Conservation (phyloP, 2,113 vertebrate species). For the Limanda limanda region DNA sequence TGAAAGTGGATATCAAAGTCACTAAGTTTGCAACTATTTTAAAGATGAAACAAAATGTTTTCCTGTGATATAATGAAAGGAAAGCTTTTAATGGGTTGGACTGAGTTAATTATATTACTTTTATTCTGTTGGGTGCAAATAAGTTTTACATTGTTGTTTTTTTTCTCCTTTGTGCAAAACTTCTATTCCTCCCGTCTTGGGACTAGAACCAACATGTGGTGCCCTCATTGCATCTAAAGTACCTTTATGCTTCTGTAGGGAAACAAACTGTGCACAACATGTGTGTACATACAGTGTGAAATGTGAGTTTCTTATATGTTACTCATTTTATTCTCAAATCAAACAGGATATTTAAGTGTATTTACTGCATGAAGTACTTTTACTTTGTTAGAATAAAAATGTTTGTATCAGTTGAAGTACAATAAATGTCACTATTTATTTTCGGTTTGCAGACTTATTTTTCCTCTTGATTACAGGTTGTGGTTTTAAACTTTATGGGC, state of each 20-base stretch:
- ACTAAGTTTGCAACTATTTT: neutral
- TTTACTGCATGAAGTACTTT: neutral
- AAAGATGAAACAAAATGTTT: constrained; percentile 26
- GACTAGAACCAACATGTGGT: constrained; percentile 46
- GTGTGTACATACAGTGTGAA: neutral
- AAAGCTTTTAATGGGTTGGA: constrained; percentile 41
- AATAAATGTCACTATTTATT: too few species aligned
- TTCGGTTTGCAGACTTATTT: too few species aligned
- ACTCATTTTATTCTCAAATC: too few species aligned
- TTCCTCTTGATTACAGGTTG: neutral
- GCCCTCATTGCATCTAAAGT: constrained; percentile 57
- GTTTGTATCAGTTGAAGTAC: too few species aligned
- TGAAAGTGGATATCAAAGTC: constrained; percentile 3
- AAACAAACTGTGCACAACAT: neutral
- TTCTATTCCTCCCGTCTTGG: constrained; percentile 2
- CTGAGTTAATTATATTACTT: constrained; percentile 46
- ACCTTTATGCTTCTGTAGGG: constrained; percentile 29
- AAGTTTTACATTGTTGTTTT: constrained; percentile 38
- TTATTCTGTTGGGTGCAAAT: constrained; percentile 18
- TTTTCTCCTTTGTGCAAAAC: constrained; percentile 27
- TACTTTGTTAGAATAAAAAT: too few species aligned
- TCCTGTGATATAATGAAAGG: constrained; percentile 18
- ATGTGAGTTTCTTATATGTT: neutral
- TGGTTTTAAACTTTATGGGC: neutral
- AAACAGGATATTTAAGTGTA: neutral